These are phyloP conservation scores for rabbit (Oryctolagus cuniculus) DNA, from an alignment of 2,113 vertebrate genomes.

Conservation along the genomic window mOryCun1.1 NC_091450.1:26309001-26309500, in stretches of 20 bases:
- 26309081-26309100: not conserved
- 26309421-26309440: not conserved
- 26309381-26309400: not conserved
- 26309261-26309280: not conserved
- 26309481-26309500: not conserved
- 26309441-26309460: not conserved
- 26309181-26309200: conserved; percentile 26
- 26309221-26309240: not conserved
- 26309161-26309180: conserved; percentile 1
- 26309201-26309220: not conserved
- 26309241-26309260: conserved; percentile 7
- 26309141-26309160: conserved; percentile 2
- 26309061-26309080: not conserved
- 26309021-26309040: not conserved
- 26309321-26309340: not conserved
- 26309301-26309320: not conserved
- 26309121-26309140: not conserved
- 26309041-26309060: conserved; percentile 49
- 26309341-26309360: not conserved
- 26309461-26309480: not conserved
- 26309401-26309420: not conserved
- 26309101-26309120: conserved; percentile 30
- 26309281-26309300: not conserved
- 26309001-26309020: not conserved
- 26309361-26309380: not conserved